These are phyloP conservation scores for Oryctes rhinoceros DNA, from an alignment of 1,140 invertebrate genomes.

Conservation along the genomic window DNA sequence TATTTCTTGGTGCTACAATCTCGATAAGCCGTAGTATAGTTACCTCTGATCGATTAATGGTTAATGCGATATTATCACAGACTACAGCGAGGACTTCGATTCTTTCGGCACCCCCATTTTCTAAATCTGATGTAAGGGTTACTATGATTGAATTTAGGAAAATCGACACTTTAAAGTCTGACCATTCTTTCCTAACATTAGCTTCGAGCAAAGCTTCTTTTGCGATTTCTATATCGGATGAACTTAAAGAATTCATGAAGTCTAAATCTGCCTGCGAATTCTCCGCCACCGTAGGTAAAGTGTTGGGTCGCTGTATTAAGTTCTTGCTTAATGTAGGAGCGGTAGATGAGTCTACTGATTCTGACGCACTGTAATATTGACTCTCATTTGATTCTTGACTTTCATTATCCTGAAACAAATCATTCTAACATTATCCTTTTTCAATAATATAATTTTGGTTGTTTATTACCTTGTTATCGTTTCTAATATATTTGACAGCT, in stretches of 20 bases:
- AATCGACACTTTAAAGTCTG: slow-evolving; percentile 50
- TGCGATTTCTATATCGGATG: slow-evolving; percentile 18
- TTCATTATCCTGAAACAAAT: slow-evolving; percentile 30
- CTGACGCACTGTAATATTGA: slow-evolving; percentile 38
- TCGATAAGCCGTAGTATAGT: too few relatives aligned
- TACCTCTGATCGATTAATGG: slow-evolving; percentile 53
- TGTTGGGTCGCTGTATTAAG: not conserved
- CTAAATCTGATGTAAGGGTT: slow-evolving; percentile 55
- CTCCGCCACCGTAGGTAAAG: slow-evolving; percentile 36
- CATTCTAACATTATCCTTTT: not conserved
- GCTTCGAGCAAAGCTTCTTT: not conserved
- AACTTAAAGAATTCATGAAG: not conserved
- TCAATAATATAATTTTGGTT: not conserved
- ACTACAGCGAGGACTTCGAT: slow-evolving; percentile 58
- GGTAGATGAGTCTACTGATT: not conserved
- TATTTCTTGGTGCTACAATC: too few relatives aligned
- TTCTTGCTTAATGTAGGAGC: not conserved
- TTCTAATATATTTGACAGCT: slow-evolving; percentile 6
- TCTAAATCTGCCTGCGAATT: slow-evolving; percentile 1
- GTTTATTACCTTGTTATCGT: not conserved
- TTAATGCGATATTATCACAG: slow-evolving; percentile 59
- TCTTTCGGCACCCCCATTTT: slow-evolving; percentile 53
- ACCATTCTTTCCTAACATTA: slow-evolving; percentile 45
- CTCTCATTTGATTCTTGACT: slow-evolving; percentile 22
- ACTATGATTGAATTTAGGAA: slow-evolving; percentile 58